Conservation (phyloP, 2,797 vertebrate species). For the Macropodus opercularis region DNA sequence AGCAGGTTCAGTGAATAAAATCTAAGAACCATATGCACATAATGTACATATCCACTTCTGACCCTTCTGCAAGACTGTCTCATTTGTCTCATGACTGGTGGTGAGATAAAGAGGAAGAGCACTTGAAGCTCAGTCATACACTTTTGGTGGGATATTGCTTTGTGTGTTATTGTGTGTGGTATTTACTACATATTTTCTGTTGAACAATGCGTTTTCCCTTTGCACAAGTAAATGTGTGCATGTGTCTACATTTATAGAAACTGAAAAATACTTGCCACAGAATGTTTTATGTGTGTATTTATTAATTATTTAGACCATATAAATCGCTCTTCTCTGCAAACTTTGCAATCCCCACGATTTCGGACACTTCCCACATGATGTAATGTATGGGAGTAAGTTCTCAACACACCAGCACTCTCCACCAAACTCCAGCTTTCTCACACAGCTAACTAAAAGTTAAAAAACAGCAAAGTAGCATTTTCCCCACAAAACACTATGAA, state of each 20-base stretch:
- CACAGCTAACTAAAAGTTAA: background rate
- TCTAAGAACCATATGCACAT: background rate
- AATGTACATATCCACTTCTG: background rate
- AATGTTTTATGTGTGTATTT: background rate
- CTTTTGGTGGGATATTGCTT: background rate
- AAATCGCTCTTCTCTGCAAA: slow-evolving; percentile 14
- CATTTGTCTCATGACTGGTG: too few relatives aligned
- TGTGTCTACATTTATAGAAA: background rate
- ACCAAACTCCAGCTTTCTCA: background rate
- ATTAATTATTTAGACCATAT: slow-evolving; percentile 21
- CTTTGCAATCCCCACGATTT: background rate
- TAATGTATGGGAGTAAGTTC: slow-evolving; percentile 5
- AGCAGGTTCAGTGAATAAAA: background rate
- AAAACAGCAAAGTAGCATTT: background rate
- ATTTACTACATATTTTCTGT: background rate
- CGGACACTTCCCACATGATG: slow-evolving; percentile 2
- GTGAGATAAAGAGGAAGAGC: slow-evolving; percentile 32
- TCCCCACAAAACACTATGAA: too few relatives aligned
- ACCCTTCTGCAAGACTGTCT: background rate
- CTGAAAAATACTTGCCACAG: background rate
- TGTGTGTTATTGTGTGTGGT: background rate
- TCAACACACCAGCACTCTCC: too few relatives aligned
- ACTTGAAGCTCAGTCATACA: slow-evolving; percentile 18
- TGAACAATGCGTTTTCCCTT: slow-evolving; percentile 4
- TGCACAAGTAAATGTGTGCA: accelerated